Evolutionary conservation across 2,797 vertebrate genomes (phyloP), one percentile per base, ranked within the genome.

Genomic region (Chiroxiphia lanceolata): DNA sequence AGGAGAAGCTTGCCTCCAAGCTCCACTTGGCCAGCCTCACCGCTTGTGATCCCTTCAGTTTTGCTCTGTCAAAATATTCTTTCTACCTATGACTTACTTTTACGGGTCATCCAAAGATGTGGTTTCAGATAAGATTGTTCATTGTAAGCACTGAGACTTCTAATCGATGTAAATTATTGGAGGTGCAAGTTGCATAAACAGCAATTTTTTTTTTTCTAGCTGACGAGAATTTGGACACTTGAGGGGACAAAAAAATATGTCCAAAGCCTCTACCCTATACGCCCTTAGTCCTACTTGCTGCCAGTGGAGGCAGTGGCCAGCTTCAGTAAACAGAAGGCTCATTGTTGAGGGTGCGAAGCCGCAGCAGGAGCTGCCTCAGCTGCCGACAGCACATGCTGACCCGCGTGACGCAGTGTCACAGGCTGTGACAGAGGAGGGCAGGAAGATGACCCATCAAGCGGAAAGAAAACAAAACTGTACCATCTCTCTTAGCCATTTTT

Each of bases 331-430:
- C 42, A 77, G 48, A 70, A 67, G 60, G 48, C 22, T 31, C 0
- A 0, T 3, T 57, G 26, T 5, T 0, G 4, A 74, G 72, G 23
- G 20, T 0, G 0, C 40, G 63, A 91, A 50, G 64, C 25, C 0
- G 0, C 53, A 44, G 53, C 31, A 8, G 76, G 34, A 67, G 50
- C 45, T 60, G 81, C 67, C 53, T 54, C 65, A 70, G 15, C 22
- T 34, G 48, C 42, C 50, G 60, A 13, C 9, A 34, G 61, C 22
- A 21, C 11, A 12, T 5, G 16, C 74, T n/a, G 77, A 51, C 53
- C 10, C 6, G 12, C 2, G 2, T 40, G n/a, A 71, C 3, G 0
- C 12, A 1, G 40, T 48, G 54, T 34, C 36, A 20, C 51, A 51
- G 53, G 31, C 3, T 12, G 23, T 38, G 19, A 60, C 1, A 5